Percentiles rank a stretch among this genome's conserved stretches.
Evolutionary conservation across 2,113 vertebrate species (phyloP).

Genomic region (Procapra przewalskii): DNA sequence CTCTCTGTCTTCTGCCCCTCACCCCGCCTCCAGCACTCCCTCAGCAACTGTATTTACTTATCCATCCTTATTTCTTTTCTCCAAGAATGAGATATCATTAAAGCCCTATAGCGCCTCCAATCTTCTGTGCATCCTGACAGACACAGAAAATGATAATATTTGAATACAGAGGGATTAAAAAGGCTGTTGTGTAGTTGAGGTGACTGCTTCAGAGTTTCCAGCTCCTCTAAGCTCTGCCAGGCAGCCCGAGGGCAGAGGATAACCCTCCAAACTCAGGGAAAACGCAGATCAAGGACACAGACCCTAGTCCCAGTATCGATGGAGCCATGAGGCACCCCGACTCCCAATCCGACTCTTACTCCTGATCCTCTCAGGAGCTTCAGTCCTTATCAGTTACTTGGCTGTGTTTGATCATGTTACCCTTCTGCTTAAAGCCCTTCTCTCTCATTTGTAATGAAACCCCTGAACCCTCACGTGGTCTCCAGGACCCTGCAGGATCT

Average conservation of each 20-base stretch:
- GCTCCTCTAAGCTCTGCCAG: background rate
- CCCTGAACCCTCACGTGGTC: background rate
- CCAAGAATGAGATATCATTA: background rate
- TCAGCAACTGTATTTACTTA: background rate
- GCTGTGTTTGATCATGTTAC: background rate
- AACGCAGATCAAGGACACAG: background rate
- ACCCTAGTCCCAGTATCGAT: background rate
- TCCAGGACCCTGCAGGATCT: background rate
- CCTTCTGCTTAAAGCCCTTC: background rate
- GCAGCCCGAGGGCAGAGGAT: background rate
- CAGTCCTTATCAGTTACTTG: background rate
- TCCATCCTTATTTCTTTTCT: background rate
- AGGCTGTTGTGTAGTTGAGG: background rate
- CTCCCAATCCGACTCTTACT: background rate
- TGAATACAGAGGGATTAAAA: background rate
- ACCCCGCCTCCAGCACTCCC: background rate
- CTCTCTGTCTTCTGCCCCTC: background rate
- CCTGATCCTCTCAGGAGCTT: background rate
- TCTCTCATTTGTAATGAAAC: background rate
- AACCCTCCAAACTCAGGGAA: background rate
- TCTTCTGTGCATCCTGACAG: background rate
- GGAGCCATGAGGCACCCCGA: background rate
- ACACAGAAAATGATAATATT: background rate
- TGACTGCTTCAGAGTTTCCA: background rate
- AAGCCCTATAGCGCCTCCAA: background rate